Evolutionary conservation across 2,888 invertebrate species (phyloP), one percentile per base, ranked within the genome.

Genomic region (Eupithecia pulchellata): DNA sequence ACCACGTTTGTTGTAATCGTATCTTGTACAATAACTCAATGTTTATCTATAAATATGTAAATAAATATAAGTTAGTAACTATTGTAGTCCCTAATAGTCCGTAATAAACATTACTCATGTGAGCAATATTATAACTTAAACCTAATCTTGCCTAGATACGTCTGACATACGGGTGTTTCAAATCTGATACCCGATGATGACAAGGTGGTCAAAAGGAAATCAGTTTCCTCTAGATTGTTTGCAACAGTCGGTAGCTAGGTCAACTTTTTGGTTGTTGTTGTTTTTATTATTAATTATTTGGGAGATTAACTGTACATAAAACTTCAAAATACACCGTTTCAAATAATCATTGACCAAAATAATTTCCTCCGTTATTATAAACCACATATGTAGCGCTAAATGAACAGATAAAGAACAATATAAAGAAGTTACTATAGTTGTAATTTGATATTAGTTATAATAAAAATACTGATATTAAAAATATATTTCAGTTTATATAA

Each of bases 81-180:
- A 9, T 25, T 13, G 25, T 52, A 52, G 11, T 25, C 52, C 52
- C 1, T 4, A 52, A 52, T 52, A 52, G 11, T 25, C 52, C 52
- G 4, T 4, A 52, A 52, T 52, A 25, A 52, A 52, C 52, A 52
- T 52, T 25, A 13, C 52, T 52, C 25, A 52, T 11, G 52, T 52
- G 25, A 25, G 52, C 52, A 25, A 52, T 52, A 52, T 47, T 20
- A 47, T 47, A 52, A 52, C 52, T 52, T 25, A 52, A 25, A 52
- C 13, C 52, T 52, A 52, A 52, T 52, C 52, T 52, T 52, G 52
- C 25, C 52, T 25, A 52, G 6, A 52, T 25, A 52, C 25, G 52
- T 52, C 52, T 52, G 25, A 52, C 52, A 52, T 52, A 52, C 52
- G 52, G 52, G 8, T 25, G 11, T 52, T 25, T 0, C 25, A 20